Percentiles rank a stretch among this genome's conserved stretches.
Evolutionary conservation across 2,888 invertebrate genomes (phyloP).

Genomic region (Mylabris sibirica): DNA sequence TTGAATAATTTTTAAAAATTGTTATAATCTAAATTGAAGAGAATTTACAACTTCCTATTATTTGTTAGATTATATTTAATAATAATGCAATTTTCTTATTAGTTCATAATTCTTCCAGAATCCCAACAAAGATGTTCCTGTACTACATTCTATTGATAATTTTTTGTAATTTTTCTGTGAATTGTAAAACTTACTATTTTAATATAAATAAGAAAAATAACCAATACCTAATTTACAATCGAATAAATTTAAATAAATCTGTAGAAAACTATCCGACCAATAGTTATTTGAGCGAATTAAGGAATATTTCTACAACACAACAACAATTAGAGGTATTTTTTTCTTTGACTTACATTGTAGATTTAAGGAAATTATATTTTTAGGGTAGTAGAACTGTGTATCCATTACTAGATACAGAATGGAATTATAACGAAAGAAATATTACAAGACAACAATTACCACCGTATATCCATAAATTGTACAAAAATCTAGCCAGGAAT

Average conservation of each 20-base stretch:
- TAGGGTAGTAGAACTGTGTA: conserved; percentile 28
- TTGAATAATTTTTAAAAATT: conserved; percentile 17
- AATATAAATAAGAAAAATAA: conserved; percentile 48
- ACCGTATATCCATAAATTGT: conserved; percentile 45
- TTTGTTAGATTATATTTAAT: conserved; percentile 18
- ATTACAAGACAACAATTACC: conserved; percentile 41
- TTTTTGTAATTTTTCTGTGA: conserved; percentile 25
- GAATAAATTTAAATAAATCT: conserved; percentile 38
- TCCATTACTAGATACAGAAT: conserved; percentile 47
- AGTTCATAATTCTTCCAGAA: conserved; percentile 18
- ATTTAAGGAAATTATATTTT: background rate
- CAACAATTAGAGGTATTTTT: background rate
- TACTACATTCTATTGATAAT: background rate
- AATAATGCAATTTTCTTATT: conserved; percentile 26
- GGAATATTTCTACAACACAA: conserved; percentile 17
- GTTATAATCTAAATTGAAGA: conserved; percentile 21
- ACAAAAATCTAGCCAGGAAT: conserved; percentile 39
- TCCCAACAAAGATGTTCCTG: conserved; percentile 7
- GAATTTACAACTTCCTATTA: conserved; percentile 25
- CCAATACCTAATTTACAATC: conserved; percentile 47
- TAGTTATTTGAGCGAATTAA: conserved; percentile 24
- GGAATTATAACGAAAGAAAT: conserved; percentile 46
- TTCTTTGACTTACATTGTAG: background rate
- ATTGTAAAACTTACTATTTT: conserved; percentile 48
- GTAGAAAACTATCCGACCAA: conserved; percentile 15